phyloP scores from a whole-genome alignment of 2,113 vertebrate species.

The Dicerorhinus sumatrensis region DNA sequence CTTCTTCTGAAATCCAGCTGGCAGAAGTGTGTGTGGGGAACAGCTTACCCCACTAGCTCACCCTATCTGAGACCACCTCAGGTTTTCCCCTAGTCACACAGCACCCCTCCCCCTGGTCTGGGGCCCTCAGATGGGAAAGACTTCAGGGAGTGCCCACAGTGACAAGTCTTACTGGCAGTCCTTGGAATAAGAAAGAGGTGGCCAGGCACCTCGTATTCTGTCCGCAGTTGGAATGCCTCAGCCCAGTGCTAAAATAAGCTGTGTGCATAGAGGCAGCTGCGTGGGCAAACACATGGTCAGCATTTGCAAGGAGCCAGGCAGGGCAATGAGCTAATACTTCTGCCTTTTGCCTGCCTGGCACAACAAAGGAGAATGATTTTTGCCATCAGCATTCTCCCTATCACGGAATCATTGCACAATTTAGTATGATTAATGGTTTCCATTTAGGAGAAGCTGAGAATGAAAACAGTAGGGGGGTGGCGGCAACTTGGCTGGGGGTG shows the following conservation, averaged over 20 bases:
- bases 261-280: conserved; percentile 73
- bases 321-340: conserved; percentile 68
- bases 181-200: conserved; percentile 17
- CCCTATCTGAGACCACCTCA: neutral
- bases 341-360: conserved; percentile 82
- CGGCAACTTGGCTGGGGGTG: neutral
- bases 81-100: neutral
- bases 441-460: conserved; percentile 79
- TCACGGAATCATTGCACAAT: conserved; percentile 77
- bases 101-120: neutral
- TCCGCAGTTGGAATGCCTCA: conserved; percentile 66
- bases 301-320: conserved; percentile 75
- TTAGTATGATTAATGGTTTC: conserved; percentile 83
- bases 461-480: conserved; percentile 60
- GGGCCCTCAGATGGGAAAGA: neutral
- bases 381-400: conserved; percentile 81
- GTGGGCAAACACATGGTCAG: conserved; percentile 78
- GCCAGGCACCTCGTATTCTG: conserved; percentile 5
- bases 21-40: neutral
- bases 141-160: neutral
- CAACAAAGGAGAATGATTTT: conserved; percentile 80
- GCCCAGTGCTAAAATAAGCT: conserved; percentile 63
- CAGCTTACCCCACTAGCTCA: neutral
- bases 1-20: conserved; percentile 67
- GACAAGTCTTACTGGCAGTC: neutral